Conservation (phyloP, 2,888 invertebrate species). For the Rhabditoides inermis region DNA sequence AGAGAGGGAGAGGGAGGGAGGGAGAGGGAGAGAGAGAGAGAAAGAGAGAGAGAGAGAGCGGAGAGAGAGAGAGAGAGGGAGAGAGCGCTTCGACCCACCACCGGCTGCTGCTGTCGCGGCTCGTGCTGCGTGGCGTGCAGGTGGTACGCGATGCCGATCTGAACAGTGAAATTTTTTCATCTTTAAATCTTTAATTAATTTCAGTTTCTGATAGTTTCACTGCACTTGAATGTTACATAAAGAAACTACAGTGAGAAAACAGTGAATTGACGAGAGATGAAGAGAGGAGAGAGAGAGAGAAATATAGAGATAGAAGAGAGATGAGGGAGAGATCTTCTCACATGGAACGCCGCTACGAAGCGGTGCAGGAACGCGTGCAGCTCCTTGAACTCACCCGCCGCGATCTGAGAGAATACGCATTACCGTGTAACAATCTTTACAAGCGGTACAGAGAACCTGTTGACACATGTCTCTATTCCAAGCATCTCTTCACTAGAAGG, state of each 20-base stretch:
- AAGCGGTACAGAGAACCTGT: slow-evolving; percentile 2
- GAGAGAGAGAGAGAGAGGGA: not conserved
- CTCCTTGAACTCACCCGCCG: slow-evolving; percentile 23
- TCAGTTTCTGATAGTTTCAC: no score
- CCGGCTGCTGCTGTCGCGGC: slow-evolving; percentile 11
- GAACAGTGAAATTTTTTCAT: no score
- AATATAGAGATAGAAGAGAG: not conserved
- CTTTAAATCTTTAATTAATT: no score
- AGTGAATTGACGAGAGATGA: not conserved
- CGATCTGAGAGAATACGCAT: slow-evolving; percentile 17
- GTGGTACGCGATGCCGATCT: slow-evolving; percentile 28
- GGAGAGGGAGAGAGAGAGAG: not conserved
- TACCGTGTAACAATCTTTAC: not conserved
- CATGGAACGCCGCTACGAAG: slow-evolving; percentile 35
- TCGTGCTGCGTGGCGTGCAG: slow-evolving; percentile 14
- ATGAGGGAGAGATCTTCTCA: slow-evolving; percentile 4
- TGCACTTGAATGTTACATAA: not conserved
- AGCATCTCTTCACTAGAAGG: no score
- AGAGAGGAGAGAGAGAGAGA: not conserved
- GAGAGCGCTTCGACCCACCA: not conserved
- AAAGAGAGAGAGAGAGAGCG: no score
- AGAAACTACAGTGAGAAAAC: not conserved
- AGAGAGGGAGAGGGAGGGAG: not conserved
- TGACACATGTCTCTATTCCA: no score
- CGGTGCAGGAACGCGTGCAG: slow-evolving; percentile 36